These are phyloP conservation scores for Aphelenchoides besseyi DNA, from an alignment of 1,140 invertebrate genomes.

Conservation along the genomic window DNA sequence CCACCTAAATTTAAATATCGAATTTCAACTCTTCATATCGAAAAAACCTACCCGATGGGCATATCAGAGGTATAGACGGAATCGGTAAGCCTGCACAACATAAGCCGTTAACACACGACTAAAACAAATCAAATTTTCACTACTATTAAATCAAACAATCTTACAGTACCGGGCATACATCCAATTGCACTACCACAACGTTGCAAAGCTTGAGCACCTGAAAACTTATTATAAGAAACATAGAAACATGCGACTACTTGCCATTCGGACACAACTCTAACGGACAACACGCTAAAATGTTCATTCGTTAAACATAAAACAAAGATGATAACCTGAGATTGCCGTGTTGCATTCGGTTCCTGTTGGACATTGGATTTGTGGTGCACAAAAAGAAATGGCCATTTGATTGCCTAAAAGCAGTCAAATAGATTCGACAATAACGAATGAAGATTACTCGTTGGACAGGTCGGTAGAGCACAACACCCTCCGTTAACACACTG, in stretches of 20 bases:
- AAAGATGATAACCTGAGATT: conserved; percentile 4
- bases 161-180: conserved; percentile 7
- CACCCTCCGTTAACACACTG: conserved; percentile 48
- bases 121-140: too few species aligned
- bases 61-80: too few species aligned
- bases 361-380: conserved; percentile 16
- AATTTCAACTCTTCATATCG: too few species aligned
- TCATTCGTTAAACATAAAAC: conserved; percentile 21
- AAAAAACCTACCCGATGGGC: too few species aligned
- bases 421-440: background rate
- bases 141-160: too few species aligned
- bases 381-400: conserved; percentile 10
- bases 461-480: conserved; percentile 38
- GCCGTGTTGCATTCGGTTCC: conserved; percentile 25
- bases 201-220: conserved; percentile 11
- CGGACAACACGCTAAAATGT: conserved; percentile 27
- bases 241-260: background rate
- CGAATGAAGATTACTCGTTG: conserved; percentile 20
- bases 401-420: conserved; percentile 5
- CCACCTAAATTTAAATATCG: conserved; percentile 55
- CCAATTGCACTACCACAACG: conserved; percentile 16
- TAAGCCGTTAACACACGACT: conserved; percentile 49
- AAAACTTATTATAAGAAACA: background rate
- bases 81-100: conserved; percentile 52
- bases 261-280: conserved; percentile 32